A percentile compares a stretch with the other conserved stretches of the same genome.
Conservation (phyloP, 2,113 vertebrate species). For the Bombycilla garrulus region DNA sequence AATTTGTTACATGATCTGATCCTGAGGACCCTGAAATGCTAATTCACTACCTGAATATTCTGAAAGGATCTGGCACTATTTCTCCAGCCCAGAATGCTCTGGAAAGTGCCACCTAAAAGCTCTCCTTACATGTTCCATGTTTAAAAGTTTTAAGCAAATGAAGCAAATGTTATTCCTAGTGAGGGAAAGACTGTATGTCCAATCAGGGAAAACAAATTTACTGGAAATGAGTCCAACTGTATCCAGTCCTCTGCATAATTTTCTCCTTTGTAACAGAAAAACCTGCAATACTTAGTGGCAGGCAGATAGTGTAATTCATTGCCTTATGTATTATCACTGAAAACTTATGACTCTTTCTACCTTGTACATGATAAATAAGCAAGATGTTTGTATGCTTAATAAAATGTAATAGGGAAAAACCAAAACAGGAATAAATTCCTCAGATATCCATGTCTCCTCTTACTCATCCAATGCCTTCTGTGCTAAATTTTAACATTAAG, state of each 20-base stretch:
- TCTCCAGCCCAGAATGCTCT: not conserved
- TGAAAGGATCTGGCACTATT: not conserved
- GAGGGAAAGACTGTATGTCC: not conserved
- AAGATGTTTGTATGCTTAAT: not conserved
- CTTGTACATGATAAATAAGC: not conserved
- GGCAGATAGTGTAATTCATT: not conserved
- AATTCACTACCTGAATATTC: not conserved
- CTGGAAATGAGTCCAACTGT: not conserved
- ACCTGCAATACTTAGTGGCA: not conserved
- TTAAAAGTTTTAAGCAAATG: not conserved
- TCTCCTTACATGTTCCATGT: not conserved
- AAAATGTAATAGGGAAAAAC: not conserved
- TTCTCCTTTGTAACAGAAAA: not conserved
- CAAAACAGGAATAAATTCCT: not conserved
- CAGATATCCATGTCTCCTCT: not conserved
- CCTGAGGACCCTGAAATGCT: not conserved
- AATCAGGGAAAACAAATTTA: not conserved
- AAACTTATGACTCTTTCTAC: not conserved
- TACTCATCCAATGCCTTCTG: not conserved
- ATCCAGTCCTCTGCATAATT: not conserved
- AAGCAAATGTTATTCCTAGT: not conserved
- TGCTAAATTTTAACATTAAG: not conserved
- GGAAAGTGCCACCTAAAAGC: not conserved
- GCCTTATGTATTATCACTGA: not conserved
- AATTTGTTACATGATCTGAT: conserved; percentile 23